Conservation (phyloP, 2,888 invertebrate species). For the Anaspis maculata region DNA sequence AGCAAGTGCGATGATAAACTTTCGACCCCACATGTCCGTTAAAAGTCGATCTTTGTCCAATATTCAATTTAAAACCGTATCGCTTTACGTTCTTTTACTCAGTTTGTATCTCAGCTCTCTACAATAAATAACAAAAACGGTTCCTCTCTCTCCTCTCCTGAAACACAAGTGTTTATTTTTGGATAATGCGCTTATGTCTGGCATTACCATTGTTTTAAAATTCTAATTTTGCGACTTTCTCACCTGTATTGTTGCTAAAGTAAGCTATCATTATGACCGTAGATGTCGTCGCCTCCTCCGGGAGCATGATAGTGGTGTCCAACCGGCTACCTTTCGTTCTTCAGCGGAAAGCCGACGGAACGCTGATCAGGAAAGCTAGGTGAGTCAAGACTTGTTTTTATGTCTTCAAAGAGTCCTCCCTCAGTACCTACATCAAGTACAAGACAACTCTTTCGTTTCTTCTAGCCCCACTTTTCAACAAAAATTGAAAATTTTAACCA, state of each 20-base stretch:
- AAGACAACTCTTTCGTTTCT: background rate
- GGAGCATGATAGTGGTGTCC: constrained; percentile 84
- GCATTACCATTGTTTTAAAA: too few species aligned
- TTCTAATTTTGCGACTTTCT: too few species aligned
- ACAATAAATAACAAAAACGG: constrained; percentile 8
- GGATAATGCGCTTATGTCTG: constrained; percentile 4
- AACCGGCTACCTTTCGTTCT: constrained; percentile 84
- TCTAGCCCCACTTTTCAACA: background rate
- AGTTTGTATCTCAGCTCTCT: constrained; percentile 13
- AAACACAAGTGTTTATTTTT: constrained; percentile 5
- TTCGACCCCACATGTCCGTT: constrained; percentile 24
- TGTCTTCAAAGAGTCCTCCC: background rate
- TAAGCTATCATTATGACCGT: constrained; percentile 19
- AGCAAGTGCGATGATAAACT: constrained; percentile 25
- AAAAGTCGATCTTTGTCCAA: constrained; percentile 31
- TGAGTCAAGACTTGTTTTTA: constrained; percentile 38
- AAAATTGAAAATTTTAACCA: background rate
- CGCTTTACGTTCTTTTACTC: constrained; percentile 15
- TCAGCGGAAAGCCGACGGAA: constrained; percentile 63
- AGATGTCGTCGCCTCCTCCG: constrained; percentile 44
- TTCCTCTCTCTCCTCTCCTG: background rate
- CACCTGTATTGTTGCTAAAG: constrained; percentile 9
- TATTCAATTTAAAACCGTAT: constrained; percentile 28
- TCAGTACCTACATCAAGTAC: too few species aligned
- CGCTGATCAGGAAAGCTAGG: constrained; percentile 78